These are phyloP conservation scores for Cossypha heuglini DNA, from an alignment of 2,797 vertebrate species.

Conservation along the genomic window DNA sequence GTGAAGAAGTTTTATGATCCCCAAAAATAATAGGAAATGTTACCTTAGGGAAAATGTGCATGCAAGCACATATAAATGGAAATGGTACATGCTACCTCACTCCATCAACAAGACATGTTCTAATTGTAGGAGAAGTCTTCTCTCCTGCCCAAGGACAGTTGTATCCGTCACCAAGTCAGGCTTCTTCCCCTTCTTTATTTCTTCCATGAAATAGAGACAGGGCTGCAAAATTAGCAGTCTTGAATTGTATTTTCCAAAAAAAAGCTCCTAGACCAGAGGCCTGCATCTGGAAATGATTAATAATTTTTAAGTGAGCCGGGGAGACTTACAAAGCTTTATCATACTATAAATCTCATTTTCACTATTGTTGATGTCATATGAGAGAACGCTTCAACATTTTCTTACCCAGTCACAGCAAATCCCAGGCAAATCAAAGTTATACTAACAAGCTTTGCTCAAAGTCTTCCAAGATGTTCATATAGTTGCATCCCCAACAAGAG, in stretches of 20 bases:
- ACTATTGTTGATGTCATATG: neutral
- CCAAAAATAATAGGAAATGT: constrained; percentile 44
- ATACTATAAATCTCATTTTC: neutral
- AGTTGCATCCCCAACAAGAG: neutral
- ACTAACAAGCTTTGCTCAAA: neutral
- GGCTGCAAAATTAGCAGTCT: neutral
- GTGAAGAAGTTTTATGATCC: constrained; percentile 34
- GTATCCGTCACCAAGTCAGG: neutral
- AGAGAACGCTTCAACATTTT: neutral
- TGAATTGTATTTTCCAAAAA: neutral
- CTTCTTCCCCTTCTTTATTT: neutral
- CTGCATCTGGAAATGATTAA: neutral
- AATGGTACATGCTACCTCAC: neutral
- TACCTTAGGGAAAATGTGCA: constrained; percentile 44
- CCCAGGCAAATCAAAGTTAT: neutral
- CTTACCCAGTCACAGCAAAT: neutral
- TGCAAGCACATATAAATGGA: constrained; percentile 26
- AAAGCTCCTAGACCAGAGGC: neutral
- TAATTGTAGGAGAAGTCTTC: neutral
- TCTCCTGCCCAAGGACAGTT: neutral
- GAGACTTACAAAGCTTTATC: neutral
- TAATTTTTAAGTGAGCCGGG: neutral
- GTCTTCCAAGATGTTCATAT: neutral
- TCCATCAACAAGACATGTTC: neutral
- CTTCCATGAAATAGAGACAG: neutral